Base-by-base conservation (phyloP, 1,140 invertebrate genomes). In the Leptopilina clavipes region DNA sequence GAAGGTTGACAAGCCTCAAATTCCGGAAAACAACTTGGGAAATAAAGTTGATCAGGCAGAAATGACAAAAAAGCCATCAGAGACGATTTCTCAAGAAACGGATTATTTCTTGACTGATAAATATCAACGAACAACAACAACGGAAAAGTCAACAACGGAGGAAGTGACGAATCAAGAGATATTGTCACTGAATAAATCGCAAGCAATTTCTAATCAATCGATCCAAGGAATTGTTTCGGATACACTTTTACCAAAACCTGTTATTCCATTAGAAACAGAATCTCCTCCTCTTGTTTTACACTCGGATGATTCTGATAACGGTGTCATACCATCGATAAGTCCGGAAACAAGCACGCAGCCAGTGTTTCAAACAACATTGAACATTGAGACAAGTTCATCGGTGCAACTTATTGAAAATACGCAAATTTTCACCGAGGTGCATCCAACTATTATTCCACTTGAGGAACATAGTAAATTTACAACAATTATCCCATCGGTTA, bases 371-470 rank as follows among this genome's bases (percentile, higher is more conserved):
- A 87, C 86, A 1, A 90, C 88, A 3, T 70, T 89, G 17, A 88
- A 84, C 6, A 85, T 89, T 9, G 89, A 90, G 56, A 90, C 89
- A 0, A 90, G 87, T 77, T 90, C 89, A 1, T 87, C 85, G 6
- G 81, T 89, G 0, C 86, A 89, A 71, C 80, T 89, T n/a, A 90
- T 90, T 65, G 86, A 88, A 75, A 83, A 85, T 0, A 84, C 85
- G 11, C 85, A 78, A 72, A 79, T 79, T 0, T 25, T 80, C 0
- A 44, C 83, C n/a, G 82, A 84, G 72, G 8, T 73, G 3, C 82
- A 86, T 17, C 78, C 88, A 3, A 87, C 85, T 0, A 75, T 84
- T 43, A 73, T 82, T 52, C 81, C 84, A 0, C 22, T 81, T 22
- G 84, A 84, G 65, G 82, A 79, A 18, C 83, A 56, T 40, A 71